These are phyloP conservation scores for Netelia virgata DNA, from an alignment of 2,888 invertebrate genomes.

Conservation along the genomic window DNA sequence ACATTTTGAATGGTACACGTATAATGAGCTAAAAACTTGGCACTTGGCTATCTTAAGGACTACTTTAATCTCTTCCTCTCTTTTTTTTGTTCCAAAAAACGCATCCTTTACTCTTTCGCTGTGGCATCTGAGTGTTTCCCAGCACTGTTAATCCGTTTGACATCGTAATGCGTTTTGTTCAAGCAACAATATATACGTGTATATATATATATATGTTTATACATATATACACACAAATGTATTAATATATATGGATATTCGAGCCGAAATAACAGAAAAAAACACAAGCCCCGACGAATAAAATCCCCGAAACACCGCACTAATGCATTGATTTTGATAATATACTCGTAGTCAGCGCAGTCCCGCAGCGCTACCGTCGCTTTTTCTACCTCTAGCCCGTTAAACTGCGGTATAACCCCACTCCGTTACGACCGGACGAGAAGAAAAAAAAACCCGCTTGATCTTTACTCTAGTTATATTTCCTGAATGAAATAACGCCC, in stretches of 20 bases:
- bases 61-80: constrained; percentile 5
- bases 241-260: not conserved
- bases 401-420: constrained; percentile 58
- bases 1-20: not conserved
- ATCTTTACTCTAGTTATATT: not conserved
- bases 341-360: constrained; percentile 72
- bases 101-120: constrained; percentile 74
- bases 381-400: constrained; percentile 11
- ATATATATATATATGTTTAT: constrained; percentile 3
- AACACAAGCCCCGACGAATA: constrained; percentile 63
- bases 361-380: constrained; percentile 76
- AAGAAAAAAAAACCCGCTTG: not conserved
- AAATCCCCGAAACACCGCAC: constrained; percentile 71
- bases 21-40: not conserved
- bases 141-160: constrained; percentile 78
- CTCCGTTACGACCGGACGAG: constrained; percentile 15
- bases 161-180: constrained; percentile 69
- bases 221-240: not conserved
- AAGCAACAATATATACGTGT: constrained; percentile 1
- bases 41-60: not conserved
- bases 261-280: constrained; percentile 8
- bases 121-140: constrained; percentile 74
- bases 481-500: constrained; percentile 16
- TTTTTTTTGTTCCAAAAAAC: constrained; percentile 17
- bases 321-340: constrained; percentile 80